Conservation (phyloP, 2,888 invertebrate genomes). For the Synanthedon myopaeformis region DNA sequence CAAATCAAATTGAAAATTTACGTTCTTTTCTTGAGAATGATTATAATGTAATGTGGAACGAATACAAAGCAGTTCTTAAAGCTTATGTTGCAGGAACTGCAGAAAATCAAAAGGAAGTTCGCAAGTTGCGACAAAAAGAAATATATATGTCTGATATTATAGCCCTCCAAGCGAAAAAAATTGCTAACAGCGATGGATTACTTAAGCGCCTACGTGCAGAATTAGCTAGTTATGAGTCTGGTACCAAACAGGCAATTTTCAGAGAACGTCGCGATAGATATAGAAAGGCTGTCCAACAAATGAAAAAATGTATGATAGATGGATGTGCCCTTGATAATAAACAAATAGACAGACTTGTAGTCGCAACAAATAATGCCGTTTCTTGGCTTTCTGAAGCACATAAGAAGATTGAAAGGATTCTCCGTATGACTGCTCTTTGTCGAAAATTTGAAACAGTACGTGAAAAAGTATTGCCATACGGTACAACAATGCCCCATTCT, state of each 20-base stretch:
- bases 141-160: slow-evolving; percentile 58
- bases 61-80: slow-evolving; percentile 50
- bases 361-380: slow-evolving; percentile 41
- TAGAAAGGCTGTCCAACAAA: slow-evolving; percentile 35
- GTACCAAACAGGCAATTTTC: slow-evolving; percentile 54
- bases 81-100: slow-evolving; percentile 44
- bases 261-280: slow-evolving; percentile 50
- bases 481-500: slow-evolving; percentile 27
- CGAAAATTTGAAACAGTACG: slow-evolving; percentile 68
- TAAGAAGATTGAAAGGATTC: slow-evolving; percentile 61
- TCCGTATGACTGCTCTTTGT: slow-evolving; percentile 63
- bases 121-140: slow-evolving; percentile 50
- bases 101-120: slow-evolving; percentile 51
- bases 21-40: slow-evolving; percentile 45
- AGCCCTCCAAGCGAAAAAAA: slow-evolving; percentile 52
- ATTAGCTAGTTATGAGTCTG: slow-evolving; percentile 49
- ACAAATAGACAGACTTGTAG: slow-evolving; percentile 38
- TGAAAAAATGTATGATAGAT: slow-evolving; percentile 34
- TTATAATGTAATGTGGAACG: slow-evolving; percentile 48
- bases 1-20: slow-evolving; percentile 39
- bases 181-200: slow-evolving; percentile 44
- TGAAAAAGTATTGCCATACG: slow-evolving; percentile 60
- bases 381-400: slow-evolving; percentile 45
- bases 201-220: slow-evolving; percentile 42
- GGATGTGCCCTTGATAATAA: slow-evolving; percentile 36